Percentiles rank a stretch among this genome's conserved stretches.
phyloP scores from a whole-genome alignment of 2,797 vertebrate species.

The Buceros bicornis region DNA sequence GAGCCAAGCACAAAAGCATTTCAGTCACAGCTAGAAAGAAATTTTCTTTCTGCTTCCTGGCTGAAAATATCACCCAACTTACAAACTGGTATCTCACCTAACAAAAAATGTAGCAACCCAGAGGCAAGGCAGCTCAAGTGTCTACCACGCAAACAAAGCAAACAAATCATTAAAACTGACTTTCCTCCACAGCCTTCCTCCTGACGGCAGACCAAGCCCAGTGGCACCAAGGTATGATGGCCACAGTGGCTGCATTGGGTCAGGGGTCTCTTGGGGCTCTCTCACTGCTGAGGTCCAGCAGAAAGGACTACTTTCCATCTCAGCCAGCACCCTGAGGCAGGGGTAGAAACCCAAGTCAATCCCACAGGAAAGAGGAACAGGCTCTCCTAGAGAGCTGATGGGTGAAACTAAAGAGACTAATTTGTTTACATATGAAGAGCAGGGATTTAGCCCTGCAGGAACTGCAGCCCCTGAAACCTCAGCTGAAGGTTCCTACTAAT shows the following conservation, averaged over 20 bases:
- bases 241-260: accelerated
- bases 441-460: background rate
- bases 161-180: background rate
- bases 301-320: background rate
- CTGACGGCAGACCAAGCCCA: background rate
- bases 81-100: background rate
- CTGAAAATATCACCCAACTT: background rate
- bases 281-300: background rate
- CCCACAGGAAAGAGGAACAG: background rate
- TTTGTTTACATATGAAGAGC: background rate
- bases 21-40: background rate
- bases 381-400: background rate
- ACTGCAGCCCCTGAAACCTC: background rate
- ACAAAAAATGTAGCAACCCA: background rate
- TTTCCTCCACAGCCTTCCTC: background rate
- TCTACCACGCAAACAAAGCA: background rate
- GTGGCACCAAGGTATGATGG: background rate
- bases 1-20: constrained; percentile 8
- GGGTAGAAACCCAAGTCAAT: accelerated
- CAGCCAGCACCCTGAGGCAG: background rate
- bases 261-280: background rate
- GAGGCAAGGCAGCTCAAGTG: background rate
- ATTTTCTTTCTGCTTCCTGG: background rate
- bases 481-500: background rate
- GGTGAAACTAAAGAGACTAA: background rate